phyloP scores from a whole-genome alignment of 2,113 vertebrate genomes.

The Hippopotamus amphibius region DNA sequence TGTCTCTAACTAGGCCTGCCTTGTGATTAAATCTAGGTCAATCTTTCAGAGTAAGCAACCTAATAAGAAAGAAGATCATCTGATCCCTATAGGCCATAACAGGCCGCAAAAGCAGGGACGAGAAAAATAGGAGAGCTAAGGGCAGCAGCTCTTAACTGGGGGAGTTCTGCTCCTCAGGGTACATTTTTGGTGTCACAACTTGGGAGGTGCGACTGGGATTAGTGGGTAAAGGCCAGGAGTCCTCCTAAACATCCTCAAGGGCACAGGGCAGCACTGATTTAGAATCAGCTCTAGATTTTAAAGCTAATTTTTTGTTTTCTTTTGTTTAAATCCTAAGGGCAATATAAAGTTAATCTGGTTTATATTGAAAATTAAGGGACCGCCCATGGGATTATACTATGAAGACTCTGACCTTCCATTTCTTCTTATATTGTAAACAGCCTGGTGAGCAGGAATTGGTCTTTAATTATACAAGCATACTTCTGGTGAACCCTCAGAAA shows the following conservation, averaged over 20 bases:
- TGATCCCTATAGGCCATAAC: background rate
- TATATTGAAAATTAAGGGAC: background rate
- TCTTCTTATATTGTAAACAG: background rate
- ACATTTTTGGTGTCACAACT: background rate
- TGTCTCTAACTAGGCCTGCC: background rate
- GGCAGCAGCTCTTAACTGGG: background rate
- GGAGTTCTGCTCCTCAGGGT: background rate
- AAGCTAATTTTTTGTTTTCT: background rate
- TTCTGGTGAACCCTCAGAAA: background rate
- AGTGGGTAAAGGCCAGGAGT: background rate
- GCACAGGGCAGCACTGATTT: background rate
- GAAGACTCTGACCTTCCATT: background rate
- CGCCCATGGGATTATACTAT: background rate
- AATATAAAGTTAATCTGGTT: background rate
- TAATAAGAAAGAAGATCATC: background rate
- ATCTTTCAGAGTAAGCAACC: background rate
- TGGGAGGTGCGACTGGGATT: background rate
- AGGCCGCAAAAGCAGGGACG: background rate
- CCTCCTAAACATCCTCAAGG: background rate
- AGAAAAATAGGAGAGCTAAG: background rate
- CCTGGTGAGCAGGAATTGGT: background rate
- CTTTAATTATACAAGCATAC: background rate
- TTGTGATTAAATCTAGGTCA: background rate
- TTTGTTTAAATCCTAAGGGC: background rate
- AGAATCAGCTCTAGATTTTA: slow-evolving; percentile 20